A percentile compares a stretch with the other conserved stretches of the same genome.
Conservation (phyloP, 1,140 invertebrate genomes). For the Aporrectodea caliginosa region DNA sequence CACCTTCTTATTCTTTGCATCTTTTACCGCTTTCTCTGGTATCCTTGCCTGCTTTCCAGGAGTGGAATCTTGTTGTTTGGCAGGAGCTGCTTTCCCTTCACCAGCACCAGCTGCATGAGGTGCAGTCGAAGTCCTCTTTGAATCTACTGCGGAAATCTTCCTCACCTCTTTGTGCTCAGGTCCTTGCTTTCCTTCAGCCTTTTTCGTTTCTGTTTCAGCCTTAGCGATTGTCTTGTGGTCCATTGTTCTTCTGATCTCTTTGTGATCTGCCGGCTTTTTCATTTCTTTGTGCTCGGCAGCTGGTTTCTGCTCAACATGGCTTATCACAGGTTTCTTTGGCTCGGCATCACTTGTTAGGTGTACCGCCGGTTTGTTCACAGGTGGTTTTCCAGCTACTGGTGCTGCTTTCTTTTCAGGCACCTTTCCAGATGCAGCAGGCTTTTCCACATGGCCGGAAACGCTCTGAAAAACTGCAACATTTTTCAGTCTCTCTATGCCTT, state of each 20-base stretch:
- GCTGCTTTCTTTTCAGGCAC: too few species aligned
- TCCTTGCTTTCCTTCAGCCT: not conserved
- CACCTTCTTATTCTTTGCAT: not conserved
- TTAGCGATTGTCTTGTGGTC: not conserved
- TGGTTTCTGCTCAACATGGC: not conserved
- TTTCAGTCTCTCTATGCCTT: slow-evolving; percentile 76
- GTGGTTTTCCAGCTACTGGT: not conserved
- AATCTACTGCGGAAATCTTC: not conserved
- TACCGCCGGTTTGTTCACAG: not conserved
- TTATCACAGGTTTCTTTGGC: not conserved
- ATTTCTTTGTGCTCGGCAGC: not conserved
- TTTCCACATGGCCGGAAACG: slow-evolving; percentile 79
- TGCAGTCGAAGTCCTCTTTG: not conserved
- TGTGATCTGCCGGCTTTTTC: not conserved
- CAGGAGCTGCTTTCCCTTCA: not conserved
- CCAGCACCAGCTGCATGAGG: not conserved
- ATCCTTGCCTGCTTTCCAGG: not conserved
- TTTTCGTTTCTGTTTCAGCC: not conserved
- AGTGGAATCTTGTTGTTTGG: not conserved
- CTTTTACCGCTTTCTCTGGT: not conserved
- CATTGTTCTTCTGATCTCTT: not conserved
- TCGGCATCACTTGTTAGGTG: not conserved
- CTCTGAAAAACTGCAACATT: slow-evolving; percentile 80
- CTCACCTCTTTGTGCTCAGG: not conserved
- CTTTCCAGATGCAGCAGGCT: too few species aligned